Evolutionary conservation across 1,140 invertebrate species (phyloP), one percentile per base, ranked within the genome.

Genomic region (Laodelphax striatellus): DNA sequence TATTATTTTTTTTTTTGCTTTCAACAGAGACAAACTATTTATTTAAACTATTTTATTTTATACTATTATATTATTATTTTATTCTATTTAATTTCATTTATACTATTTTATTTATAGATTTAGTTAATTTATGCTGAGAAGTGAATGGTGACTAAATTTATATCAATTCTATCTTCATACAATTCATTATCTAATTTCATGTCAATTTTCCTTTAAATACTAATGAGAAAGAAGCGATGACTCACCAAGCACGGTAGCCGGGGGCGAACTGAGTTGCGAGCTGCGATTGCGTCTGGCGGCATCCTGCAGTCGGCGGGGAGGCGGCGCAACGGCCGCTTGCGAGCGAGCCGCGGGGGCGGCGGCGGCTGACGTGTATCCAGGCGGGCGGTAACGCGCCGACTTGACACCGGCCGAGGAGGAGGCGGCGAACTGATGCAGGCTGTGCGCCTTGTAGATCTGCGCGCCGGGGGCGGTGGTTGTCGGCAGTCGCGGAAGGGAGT

Each of bases 341-440:
- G 60, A 28, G 67, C 52, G 50, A 67, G 64, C 61, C 52, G 85
- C 86, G 17, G 84, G 79, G 6, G 87, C 84, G 17, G 85, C 74
- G 61, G 85, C 74, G 61, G 61, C 52, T 28, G 52, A 42, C 56
- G 13, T 50, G 52, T 62, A 78, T 0, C 90, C 90, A 0, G 90
- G 90, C 0, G 90, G 88, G 1, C 90, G 74, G 69, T 94, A 93
- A 2, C 91, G 74, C 5, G 90, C 90, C 28, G 88, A 92, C 68
- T 92, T 90, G 3, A 89, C 88, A 53, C 76, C 77, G 62, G 79
- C 78, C 11, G 9, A 9, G 5, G 28, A 31, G 44, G 77, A 75
- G 4, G 73, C 74, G 41, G 79, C 68, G 65, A 84, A 80, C 67
- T 84, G 75, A 68, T 82, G 77, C 46, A 82, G 77, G 62, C 80